These are phyloP conservation scores for Psococerastis gibbosa DNA, from an alignment of 2,888 invertebrate species.

Conservation along the genomic window DNA sequence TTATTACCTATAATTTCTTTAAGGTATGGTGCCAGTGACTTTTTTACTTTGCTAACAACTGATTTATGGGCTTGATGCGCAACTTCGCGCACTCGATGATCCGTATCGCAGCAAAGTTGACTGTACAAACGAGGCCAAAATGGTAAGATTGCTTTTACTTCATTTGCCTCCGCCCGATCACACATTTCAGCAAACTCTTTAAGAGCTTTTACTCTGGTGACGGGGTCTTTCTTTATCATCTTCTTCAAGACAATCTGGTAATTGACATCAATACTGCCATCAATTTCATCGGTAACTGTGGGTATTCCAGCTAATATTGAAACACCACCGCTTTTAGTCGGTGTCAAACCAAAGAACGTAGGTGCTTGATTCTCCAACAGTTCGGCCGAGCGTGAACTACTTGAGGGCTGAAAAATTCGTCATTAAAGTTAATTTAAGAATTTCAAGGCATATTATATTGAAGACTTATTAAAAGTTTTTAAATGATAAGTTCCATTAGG, in stretches of 20 bases:
- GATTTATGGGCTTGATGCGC: constrained; percentile 52
- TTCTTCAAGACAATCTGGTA: constrained; percentile 67
- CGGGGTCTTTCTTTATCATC: constrained; percentile 74
- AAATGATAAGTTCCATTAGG: constrained; percentile 12
- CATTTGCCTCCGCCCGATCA: constrained; percentile 39
- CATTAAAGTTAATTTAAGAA: too few species aligned
- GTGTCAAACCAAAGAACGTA: constrained; percentile 44
- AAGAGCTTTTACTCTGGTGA: constrained; percentile 76
- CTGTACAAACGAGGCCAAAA: constrained; percentile 71
- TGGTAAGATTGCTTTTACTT: constrained; percentile 49
- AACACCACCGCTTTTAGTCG: constrained; percentile 33
- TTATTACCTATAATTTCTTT: constrained; percentile 39
- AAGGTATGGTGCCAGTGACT: constrained; percentile 63
- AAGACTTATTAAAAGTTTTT: constrained; percentile 11
- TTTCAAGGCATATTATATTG: constrained; percentile 12
- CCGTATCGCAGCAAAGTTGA: constrained; percentile 53
- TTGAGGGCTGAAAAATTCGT: constrained; percentile 64
- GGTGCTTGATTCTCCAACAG: constrained; percentile 38
- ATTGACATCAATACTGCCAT: constrained; percentile 43
- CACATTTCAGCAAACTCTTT: constrained; percentile 62
- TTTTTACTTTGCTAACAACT: constrained; percentile 41
- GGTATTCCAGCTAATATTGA: constrained; percentile 36
- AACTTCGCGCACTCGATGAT: constrained; percentile 67
- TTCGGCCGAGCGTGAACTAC: constrained; percentile 76
- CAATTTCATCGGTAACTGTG: constrained; percentile 39